These are phyloP conservation scores for Andrena bicolor DNA, from an alignment of 2,888 invertebrate species.

Conservation along the genomic window DNA sequence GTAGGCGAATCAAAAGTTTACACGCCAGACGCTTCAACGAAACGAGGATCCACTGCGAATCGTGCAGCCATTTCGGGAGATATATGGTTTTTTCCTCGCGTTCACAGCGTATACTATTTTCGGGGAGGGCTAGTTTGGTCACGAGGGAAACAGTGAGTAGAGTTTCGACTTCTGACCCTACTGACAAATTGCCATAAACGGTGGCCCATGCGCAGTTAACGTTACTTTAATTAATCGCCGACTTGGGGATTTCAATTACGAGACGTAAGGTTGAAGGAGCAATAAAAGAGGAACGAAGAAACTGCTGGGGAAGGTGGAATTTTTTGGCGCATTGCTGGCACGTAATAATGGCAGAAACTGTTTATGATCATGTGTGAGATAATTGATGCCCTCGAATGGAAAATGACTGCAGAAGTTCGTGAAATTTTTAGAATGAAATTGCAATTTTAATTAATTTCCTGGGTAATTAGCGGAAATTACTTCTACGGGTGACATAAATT, in stretches of 20 bases:
- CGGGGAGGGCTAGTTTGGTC: constrained; percentile 22
- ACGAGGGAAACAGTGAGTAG: background rate
- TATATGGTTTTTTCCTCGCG: background rate
- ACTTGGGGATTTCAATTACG: background rate
- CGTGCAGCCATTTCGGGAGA: constrained; percentile 11
- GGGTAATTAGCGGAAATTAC: no score
- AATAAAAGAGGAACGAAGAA: no score
- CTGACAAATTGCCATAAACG: constrained; percentile 12
- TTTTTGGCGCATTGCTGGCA: no score
- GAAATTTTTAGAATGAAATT: no score
- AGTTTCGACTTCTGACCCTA: constrained; percentile 7
- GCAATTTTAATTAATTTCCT: no score
- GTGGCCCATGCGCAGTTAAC: background rate
- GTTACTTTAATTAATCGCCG: constrained; percentile 3
- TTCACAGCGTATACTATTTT: constrained; percentile 1
- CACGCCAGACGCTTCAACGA: background rate
- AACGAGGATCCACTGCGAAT: constrained; percentile 45
- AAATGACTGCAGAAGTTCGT: no score
- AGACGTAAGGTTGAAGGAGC: no score
- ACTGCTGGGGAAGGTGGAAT: no score
- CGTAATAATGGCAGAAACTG: no score
- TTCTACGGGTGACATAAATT: no score
- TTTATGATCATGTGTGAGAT: no score
- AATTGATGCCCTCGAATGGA: no score
- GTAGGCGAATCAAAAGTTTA: constrained; percentile 18